A percentile compares a stretch with the other conserved stretches of the same genome.
These are phyloP conservation scores for Glossosoma conforme DNA, from an alignment of 1,140 invertebrate species.

Conservation along the genomic window DNA sequence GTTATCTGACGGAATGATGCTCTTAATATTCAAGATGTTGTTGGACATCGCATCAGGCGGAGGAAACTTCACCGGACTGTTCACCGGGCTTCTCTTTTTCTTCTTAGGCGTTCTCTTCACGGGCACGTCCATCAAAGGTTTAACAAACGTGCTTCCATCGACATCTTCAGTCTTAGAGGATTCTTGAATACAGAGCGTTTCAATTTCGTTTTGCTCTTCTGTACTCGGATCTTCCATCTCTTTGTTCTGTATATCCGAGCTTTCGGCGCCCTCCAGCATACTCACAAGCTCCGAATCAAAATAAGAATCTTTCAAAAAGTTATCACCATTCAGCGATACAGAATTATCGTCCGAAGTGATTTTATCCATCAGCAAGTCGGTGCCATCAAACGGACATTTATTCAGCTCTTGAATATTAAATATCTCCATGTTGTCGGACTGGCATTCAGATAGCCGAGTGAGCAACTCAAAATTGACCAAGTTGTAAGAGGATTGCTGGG, in stretches of 20 bases:
- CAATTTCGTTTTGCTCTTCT: no score
- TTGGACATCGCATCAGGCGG: background rate
- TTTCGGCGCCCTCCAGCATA: background rate
- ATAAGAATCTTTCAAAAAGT: background rate
- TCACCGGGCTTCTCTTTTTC: background rate
- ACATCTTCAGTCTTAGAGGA: background rate
- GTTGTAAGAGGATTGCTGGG: slow-evolving; percentile 3
- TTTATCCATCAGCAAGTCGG: background rate
- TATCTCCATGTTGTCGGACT: slow-evolving; percentile 7
- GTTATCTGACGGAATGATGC: background rate
- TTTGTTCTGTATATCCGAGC: background rate
- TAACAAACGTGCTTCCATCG: background rate
- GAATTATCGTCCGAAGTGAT: background rate
- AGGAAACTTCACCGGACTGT: background rate
- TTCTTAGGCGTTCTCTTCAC: background rate
- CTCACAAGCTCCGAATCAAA: background rate
- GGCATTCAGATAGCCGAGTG: slow-evolving; percentile 6
- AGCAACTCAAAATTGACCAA: slow-evolving; percentile 10
- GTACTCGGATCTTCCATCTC: background rate
- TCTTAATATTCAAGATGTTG: background rate
- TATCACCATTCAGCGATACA: background rate
- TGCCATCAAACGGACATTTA: no score
- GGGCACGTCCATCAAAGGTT: no score
- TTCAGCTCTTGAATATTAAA: slow-evolving; percentile 9
- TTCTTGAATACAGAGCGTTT: no score